Evolutionary conservation across 2,797 vertebrate genomes (phyloP).

Genomic region (Chaenodraco wilsoni): DNA sequence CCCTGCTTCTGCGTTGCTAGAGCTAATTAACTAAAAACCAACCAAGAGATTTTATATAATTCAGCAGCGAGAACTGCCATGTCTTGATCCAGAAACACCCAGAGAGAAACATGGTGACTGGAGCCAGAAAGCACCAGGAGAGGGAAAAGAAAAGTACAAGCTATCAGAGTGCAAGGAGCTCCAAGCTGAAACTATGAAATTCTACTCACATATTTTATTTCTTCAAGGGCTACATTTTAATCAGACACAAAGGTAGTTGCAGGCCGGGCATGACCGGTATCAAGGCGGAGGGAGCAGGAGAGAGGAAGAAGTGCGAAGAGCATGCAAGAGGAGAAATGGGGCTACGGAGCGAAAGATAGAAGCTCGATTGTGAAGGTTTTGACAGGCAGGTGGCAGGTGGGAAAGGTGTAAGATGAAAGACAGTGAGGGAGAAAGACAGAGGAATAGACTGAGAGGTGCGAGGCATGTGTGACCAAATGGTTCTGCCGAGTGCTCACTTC

Average conservation of each 20-base stretch:
- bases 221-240: slow-evolving; percentile 72
- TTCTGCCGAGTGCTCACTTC: slow-evolving; percentile 51
- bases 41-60: slow-evolving; percentile 82
- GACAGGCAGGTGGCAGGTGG: slow-evolving; percentile 74
- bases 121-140: slow-evolving; percentile 68
- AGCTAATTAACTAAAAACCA: slow-evolving; percentile 81
- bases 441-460: slow-evolving; percentile 36
- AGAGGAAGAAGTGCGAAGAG: slow-evolving; percentile 40
- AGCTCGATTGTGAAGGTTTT: slow-evolving; percentile 68
- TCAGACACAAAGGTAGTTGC: slow-evolving; percentile 63
- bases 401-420: slow-evolving; percentile 74
- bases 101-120: slow-evolving; percentile 66
- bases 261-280: slow-evolving; percentile 49
- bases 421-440: slow-evolving; percentile 35
- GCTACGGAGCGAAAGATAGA: slow-evolving; percentile 59
- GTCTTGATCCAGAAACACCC: slow-evolving; percentile 73
- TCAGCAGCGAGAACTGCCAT: slow-evolving; percentile 76
- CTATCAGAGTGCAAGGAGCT: slow-evolving; percentile 44
- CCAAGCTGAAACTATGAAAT: slow-evolving; percentile 54
- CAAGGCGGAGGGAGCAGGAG: slow-evolving; percentile 27
- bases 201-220: slow-evolving; percentile 68
- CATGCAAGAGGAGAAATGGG: slow-evolving; percentile 44
- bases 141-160: slow-evolving; percentile 32
- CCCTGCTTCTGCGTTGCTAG: slow-evolving; percentile 49
- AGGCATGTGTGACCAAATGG: slow-evolving; percentile 67